Evolutionary conservation across 2,113 vertebrate species (phyloP), one percentile per base, ranked within the genome.

Genomic region (Thomomys bottae): DNA sequence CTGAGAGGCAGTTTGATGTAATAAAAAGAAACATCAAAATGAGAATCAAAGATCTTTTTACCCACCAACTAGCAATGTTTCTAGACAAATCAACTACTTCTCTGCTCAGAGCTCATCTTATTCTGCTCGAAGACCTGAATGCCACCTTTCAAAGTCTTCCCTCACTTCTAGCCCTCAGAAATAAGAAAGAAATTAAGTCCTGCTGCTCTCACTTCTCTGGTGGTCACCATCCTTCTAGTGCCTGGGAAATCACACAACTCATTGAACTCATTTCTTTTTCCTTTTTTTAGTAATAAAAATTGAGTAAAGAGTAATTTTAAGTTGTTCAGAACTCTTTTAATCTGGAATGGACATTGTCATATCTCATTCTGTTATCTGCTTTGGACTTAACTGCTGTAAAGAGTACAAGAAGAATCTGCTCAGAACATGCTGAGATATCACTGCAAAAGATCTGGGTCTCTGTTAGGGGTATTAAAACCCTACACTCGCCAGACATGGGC

Each of bases 161-260:
- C 38, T 88, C n/a, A 83, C 30, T 83, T 90, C 2, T n/a, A 71
- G 17, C 18, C 59, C 49, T 93, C 71, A 67, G 68, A 54, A 88
- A 68, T 67, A 77, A 38, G 49, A 59, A 76, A 24, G 40, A 75
- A 59, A 5, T 42, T 32, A 5, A 59, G 15, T n/a, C 42, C 20
- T 90, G 28, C 54, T 76, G 24, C 32, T 90, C 70, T 88, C 28
- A 57, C 5, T 57, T 84, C 15, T 59, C 66, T 86, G 34, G 2
- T 40, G 86, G 17, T 82, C 42, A 84, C 64, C 36, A 92, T 70
- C 49, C 49, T 77, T 24, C 34, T 38, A 49, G n/a, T 34, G 2
- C 36, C 59, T 85, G 45, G 61, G 15, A 92, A 54, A 32, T 54
- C 67, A 54, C 49, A 17, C 49, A 54, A 54, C 49, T 54, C 49